Percentiles rank a stretch among this genome's conserved stretches.
Conservation (phyloP, 1,140 invertebrate genomes). For the Fopius arisanus region DNA sequence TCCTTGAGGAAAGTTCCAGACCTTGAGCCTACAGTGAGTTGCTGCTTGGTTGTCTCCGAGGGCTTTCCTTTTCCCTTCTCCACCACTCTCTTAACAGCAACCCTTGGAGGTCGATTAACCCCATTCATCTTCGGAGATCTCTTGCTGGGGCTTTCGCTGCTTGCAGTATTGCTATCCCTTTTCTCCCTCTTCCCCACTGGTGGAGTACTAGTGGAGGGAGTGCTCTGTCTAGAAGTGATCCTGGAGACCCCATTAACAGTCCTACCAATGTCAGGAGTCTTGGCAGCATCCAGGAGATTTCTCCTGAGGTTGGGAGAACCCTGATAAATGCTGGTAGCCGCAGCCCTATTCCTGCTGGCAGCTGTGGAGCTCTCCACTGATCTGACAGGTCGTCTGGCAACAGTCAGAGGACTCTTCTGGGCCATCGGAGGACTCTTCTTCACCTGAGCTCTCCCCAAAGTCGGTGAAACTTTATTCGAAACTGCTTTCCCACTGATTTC, state of each 20-base stretch:
- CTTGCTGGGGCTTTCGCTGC: constrained; percentile 54
- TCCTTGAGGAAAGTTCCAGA: constrained; percentile 79
- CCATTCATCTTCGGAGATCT: constrained; percentile 55
- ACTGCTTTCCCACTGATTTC: constrained; percentile 52
- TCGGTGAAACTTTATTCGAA: constrained; percentile 57
- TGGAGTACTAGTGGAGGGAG: constrained; percentile 19
- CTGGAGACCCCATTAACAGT: constrained; percentile 32
- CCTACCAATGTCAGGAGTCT: constrained; percentile 54
- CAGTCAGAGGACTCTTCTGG: constrained; percentile 48
- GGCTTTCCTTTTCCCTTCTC: constrained; percentile 50
- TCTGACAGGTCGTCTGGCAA: constrained; percentile 41
- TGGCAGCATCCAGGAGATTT: constrained; percentile 59
- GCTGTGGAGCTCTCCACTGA: constrained; percentile 58
- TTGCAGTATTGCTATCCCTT: constrained; percentile 46
- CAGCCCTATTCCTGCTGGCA: constrained; percentile 58
- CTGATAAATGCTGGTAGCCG: constrained; percentile 53
- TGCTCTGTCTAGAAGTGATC: constrained; percentile 9
- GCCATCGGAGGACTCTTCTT: constrained; percentile 55
- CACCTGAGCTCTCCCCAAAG: constrained; percentile 44
- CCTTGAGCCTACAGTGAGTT: constrained; percentile 63
- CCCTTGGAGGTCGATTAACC: constrained; percentile 39
- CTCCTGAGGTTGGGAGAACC: constrained; percentile 55
- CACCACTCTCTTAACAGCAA: constrained; percentile 34
- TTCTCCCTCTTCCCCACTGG: constrained; percentile 42
- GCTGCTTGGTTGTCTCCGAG: constrained; percentile 50